A percentile compares a stretch with the other conserved stretches of the same genome.
These are phyloP conservation scores for Australoheros facetus DNA, from an alignment of 2,797 vertebrate genomes.

Conservation along the genomic window DNA sequence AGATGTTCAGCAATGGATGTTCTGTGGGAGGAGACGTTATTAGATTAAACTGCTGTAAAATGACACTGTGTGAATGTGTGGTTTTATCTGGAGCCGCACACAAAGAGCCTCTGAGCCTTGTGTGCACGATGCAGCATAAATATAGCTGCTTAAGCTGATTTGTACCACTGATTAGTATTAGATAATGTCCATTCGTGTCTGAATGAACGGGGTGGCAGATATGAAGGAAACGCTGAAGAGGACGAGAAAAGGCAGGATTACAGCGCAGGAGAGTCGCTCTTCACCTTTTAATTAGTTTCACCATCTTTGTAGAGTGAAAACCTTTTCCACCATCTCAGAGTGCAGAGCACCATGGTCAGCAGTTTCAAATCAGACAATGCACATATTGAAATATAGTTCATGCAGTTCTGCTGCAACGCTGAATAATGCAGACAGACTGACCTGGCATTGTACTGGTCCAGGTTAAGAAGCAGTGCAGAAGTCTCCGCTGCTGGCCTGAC, in stretches of 20 bases:
- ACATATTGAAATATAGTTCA: too few relatives aligned
- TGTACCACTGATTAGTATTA: neutral
- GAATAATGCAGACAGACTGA: too few relatives aligned
- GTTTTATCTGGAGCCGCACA: neutral
- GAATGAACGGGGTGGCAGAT: too few relatives aligned
- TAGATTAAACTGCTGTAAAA: slow-evolving; percentile 2
- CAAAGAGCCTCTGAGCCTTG: neutral
- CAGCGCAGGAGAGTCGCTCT: neutral
- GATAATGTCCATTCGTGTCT: neutral
- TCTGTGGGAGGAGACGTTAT: neutral
- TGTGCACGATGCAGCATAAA: neutral
- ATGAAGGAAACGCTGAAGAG: neutral
- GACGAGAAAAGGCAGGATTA: neutral
- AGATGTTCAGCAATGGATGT: neutral
- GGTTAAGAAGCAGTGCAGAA: too few relatives aligned
- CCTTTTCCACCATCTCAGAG: neutral
- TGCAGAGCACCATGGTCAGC: neutral
- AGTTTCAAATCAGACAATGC: neutral
- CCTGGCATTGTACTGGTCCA: too few relatives aligned
- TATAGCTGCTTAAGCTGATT: neutral
- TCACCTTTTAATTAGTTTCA: neutral
- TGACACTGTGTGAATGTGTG: neutral
- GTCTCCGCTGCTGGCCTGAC: too few relatives aligned
- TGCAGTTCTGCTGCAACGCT: too few relatives aligned
- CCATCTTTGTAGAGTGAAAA: neutral